Evolutionary conservation across 2,888 invertebrate species (phyloP).

Genomic region (Leucozona laternaria): DNA sequence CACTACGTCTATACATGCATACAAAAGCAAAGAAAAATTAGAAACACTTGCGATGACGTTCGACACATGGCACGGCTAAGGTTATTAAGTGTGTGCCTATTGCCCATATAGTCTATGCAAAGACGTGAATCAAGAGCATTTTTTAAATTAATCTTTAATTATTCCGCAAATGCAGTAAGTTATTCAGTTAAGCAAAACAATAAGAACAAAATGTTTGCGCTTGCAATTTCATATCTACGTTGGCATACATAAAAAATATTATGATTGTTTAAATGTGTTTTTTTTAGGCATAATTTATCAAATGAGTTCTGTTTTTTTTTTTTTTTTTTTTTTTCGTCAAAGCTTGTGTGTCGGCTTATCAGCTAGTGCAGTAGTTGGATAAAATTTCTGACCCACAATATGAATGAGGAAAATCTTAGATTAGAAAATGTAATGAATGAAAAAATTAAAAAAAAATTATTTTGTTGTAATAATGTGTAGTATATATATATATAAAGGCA

Average conservation of each 20-base stretch:
- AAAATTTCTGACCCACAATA: constrained; percentile 17
- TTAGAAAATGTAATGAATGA: constrained; percentile 18
- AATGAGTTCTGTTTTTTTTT: constrained; percentile 16
- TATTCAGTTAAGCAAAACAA: constrained; percentile 9
- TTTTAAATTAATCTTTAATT: constrained; percentile 31
- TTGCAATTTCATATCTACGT: constrained; percentile 26
- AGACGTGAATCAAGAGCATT: constrained; percentile 25
- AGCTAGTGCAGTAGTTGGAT: constrained; percentile 9
- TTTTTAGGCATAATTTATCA: constrained; percentile 11
- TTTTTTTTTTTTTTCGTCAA: constrained; percentile 16
- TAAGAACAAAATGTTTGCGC: constrained; percentile 35
- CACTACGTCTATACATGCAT: background rate
- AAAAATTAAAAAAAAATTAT: background rate
- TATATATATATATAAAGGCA: background rate
- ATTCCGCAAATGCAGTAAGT: constrained; percentile 23
- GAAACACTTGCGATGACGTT: constrained; percentile 55
- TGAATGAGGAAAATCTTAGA: constrained; percentile 28
- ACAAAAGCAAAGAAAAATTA: constrained; percentile 17
- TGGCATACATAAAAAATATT: constrained; percentile 36
- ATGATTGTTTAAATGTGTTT: background rate
- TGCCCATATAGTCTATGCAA: constrained; percentile 5
- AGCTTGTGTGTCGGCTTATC: constrained; percentile 8
- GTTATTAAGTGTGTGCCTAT: background rate
- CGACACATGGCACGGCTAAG: constrained; percentile 42
- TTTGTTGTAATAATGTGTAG: background rate